phyloP scores from a whole-genome alignment of 2,888 invertebrate species.

The Conchocele bisecta region DNA sequence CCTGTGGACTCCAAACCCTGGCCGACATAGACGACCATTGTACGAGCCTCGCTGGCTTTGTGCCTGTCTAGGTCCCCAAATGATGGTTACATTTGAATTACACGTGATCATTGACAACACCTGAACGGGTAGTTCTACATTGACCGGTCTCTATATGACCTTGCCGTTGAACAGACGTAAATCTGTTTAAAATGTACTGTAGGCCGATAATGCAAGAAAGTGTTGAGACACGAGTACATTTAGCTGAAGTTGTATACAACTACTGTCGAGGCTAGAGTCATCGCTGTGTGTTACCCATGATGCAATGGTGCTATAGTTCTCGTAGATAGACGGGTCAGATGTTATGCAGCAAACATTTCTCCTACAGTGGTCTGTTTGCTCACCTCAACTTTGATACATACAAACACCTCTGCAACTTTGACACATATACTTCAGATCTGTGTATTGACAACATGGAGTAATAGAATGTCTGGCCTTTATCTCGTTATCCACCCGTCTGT shows the following conservation, averaged over 20 bases:
- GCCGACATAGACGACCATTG: slow-evolving; percentile 36
- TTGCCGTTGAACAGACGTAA: no score
- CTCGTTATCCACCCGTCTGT: slow-evolving; percentile 36
- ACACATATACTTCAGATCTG: no score
- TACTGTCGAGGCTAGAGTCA: slow-evolving; percentile 3
- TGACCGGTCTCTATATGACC: no score
- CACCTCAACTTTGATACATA: slow-evolving; percentile 32
- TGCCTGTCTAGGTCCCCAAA: background rate
- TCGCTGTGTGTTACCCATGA: background rate
- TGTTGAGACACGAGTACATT: background rate
- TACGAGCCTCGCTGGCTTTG: slow-evolving; percentile 12
- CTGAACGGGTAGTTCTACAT: no score
- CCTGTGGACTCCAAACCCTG: slow-evolving; percentile 37
- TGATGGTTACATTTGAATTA: slow-evolving; percentile 4
- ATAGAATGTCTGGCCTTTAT: background rate
- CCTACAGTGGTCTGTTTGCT: slow-evolving; percentile 10
- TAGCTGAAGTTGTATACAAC: background rate
- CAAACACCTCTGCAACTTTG: no score
- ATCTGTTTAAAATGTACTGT: no score
- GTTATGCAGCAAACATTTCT: slow-evolving; percentile 23
- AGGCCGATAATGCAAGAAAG: no score
- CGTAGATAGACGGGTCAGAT: slow-evolving; percentile 21
- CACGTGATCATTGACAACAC: no score
- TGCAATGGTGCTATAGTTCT: slow-evolving; percentile 8
- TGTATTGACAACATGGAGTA: no score